phyloP scores from a whole-genome alignment of 2,888 invertebrate genomes.

The Antheraea yamamai region DNA sequence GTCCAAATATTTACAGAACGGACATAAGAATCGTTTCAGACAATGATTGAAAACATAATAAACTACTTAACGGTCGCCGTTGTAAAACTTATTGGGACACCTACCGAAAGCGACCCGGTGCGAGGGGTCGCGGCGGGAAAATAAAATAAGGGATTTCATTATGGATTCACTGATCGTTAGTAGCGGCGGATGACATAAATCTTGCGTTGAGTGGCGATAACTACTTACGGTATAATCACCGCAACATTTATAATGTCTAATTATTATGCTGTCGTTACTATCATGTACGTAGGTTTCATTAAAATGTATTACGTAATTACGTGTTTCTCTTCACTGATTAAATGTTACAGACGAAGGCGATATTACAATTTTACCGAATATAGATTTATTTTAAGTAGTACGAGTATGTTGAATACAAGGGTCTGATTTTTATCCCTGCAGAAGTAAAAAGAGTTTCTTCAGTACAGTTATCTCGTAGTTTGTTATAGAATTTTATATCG shows the following conservation, averaged over 20 bases:
- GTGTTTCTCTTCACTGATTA: neutral
- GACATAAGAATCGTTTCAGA: constrained; percentile 43
- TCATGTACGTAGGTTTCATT: constrained; percentile 2
- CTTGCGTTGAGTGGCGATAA: constrained; percentile 32
- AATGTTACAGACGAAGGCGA: neutral
- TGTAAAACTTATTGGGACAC: constrained; percentile 30
- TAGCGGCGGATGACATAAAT: constrained; percentile 59
- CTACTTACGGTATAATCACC: constrained; percentile 32
- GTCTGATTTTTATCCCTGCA: too few relatives aligned
- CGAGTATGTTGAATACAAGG: too few relatives aligned
- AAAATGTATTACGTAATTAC: neutral
- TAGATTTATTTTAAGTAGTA: neutral
- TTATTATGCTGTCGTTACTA: constrained; percentile 6
- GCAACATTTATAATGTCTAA: constrained; percentile 32
- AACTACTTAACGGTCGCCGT: constrained; percentile 37
- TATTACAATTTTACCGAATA: neutral
- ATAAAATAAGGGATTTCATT: constrained; percentile 50
- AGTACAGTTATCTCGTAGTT: too few relatives aligned
- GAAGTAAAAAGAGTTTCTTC: too few relatives aligned
- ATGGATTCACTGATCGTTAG: constrained; percentile 47
- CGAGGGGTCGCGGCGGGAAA: constrained; percentile 26
- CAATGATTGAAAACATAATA: constrained; percentile 37
- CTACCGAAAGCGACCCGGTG: constrained; percentile 30
- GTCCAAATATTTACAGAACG: constrained; percentile 41
- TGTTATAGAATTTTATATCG: too few relatives aligned